Evolutionary conservation across 2,888 invertebrate species (phyloP), one percentile per base, ranked within the genome.

Genomic region (Pediacus dermestoides): DNA sequence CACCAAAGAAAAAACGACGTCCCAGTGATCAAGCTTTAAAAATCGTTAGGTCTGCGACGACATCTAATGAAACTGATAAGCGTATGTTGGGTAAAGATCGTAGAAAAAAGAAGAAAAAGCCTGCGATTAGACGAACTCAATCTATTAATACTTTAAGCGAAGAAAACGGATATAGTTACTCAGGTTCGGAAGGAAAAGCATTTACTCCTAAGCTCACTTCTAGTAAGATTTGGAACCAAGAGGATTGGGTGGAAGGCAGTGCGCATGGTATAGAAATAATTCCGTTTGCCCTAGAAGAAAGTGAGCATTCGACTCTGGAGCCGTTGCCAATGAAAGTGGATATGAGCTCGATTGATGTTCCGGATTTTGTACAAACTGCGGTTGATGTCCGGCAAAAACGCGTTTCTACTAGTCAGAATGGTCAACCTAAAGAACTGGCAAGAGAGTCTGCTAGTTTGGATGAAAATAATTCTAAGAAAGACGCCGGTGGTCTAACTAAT

Each of bases 21-120:
- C 87, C 88, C 0, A 88, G 88, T 58, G 88, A 88, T 55, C 82
- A 83, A 57, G 82, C 80, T 0, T 68, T 82, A 58, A 74, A 74
- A 42, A 78, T 80, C 41, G 72, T 57, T 3, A 34, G 56, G 8
- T 51, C 53, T 3, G 39, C 53, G 16, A 28, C 46, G 4, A 37
- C 41, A 11, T 11, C 28, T 3, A 3, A 12, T 13, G 39, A 42
- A 13, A 46, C 50, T 28, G 45, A 38, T 27, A 46, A 39, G 10
- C 11, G 28, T 3, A 45, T 39, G 10, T 49, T 48, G 14, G 44
- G 42, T 22, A 53, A 49, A 26, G 47, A 46, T 36, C 54, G 44
- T 22, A 44, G 44, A 30, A 44, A 40, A 18, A 47, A 47, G 30
- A 43, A 42, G 12, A 34, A 53, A 11, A 52, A 48, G 23, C 43